Conservation (phyloP, 1,140 invertebrate genomes). For the Caenorhabditis latens region DNA sequence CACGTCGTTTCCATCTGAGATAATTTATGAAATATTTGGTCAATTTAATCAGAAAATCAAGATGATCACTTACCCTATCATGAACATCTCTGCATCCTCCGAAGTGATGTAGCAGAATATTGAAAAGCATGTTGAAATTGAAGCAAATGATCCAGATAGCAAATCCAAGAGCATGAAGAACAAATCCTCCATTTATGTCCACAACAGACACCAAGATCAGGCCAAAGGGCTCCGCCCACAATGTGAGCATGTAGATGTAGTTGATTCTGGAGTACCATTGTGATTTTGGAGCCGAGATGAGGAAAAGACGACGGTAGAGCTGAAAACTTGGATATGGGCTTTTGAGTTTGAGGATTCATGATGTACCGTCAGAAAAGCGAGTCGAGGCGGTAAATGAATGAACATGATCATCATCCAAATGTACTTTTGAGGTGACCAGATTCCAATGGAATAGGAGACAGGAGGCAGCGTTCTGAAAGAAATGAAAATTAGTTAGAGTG, state of each 20-base stretch:
- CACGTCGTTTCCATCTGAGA: slow-evolving; percentile 73
- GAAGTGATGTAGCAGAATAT: slow-evolving; percentile 72
- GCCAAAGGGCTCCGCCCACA: slow-evolving; percentile 71
- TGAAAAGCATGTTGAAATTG: slow-evolving; percentile 77
- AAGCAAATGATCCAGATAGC: slow-evolving; percentile 73
- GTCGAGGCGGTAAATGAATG: slow-evolving; percentile 73
- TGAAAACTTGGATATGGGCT: slow-evolving; percentile 10
- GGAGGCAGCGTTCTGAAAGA: slow-evolving; percentile 72
- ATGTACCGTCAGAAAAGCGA: slow-evolving; percentile 65
- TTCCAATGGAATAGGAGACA: slow-evolving; percentile 74
- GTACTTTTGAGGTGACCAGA: slow-evolving; percentile 76
- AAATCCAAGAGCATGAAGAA: slow-evolving; percentile 72
- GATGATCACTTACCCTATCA: slow-evolving; percentile 53
- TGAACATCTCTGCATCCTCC: slow-evolving; percentile 69
- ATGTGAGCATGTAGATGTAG: slow-evolving; percentile 69
- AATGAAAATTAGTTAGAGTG: too few species aligned
- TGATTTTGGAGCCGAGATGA: slow-evolving; percentile 67
- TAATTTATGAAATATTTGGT: slow-evolving; percentile 46
- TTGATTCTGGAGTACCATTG: slow-evolving; percentile 71
- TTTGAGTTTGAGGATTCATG: not conserved
- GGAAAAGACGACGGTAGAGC: slow-evolving; percentile 74
- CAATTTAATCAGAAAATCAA: not conserved
- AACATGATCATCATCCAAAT: slow-evolving; percentile 74
- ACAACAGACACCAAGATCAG: slow-evolving; percentile 72
- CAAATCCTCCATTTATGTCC: slow-evolving; percentile 73